Conservation (phyloP, 1,140 invertebrate species). For the Eubasilissa regina region DNA sequence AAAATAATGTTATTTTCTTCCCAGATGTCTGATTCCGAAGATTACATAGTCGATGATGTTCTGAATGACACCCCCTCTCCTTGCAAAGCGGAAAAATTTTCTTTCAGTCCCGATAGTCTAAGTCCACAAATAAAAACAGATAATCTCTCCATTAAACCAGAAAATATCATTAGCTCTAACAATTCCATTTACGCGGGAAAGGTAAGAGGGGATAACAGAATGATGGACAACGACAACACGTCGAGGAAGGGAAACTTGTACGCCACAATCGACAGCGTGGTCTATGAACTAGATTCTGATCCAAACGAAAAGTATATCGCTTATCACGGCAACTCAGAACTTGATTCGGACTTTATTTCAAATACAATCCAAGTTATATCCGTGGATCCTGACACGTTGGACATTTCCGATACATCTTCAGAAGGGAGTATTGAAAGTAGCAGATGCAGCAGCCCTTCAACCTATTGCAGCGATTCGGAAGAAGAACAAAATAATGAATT, state of each 20-base stretch:
- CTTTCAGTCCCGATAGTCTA: constrained; percentile 26
- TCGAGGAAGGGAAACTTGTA: constrained; percentile 26
- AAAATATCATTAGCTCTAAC: constrained; percentile 5
- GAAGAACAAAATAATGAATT: background rate
- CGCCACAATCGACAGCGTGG: constrained; percentile 31
- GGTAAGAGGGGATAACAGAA: constrained; percentile 52
- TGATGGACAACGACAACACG: constrained; percentile 57
- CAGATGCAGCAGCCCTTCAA: constrained; percentile 33
- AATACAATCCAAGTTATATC: constrained; percentile 40
- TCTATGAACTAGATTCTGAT: constrained; percentile 32
- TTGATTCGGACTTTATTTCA: constrained; percentile 1
- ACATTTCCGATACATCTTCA: constrained; percentile 17
- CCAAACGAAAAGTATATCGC: constrained; percentile 28
- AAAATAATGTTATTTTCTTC: background rate
- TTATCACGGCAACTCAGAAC: constrained; percentile 27
- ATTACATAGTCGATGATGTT: constrained; percentile 39
- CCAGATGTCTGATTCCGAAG: constrained; percentile 40
- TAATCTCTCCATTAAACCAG: background rate
- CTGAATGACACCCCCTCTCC: constrained; percentile 38
- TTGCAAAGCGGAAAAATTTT: constrained; percentile 37
- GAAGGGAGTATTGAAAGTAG: background rate
- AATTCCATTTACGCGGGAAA: constrained; percentile 5
- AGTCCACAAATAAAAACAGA: constrained; percentile 10
- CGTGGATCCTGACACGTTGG: constrained; percentile 26
- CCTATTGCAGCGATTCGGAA: constrained; percentile 32